Conservation (phyloP, 2,113 vertebrate genomes). For the Catagonus wagneri region DNA sequence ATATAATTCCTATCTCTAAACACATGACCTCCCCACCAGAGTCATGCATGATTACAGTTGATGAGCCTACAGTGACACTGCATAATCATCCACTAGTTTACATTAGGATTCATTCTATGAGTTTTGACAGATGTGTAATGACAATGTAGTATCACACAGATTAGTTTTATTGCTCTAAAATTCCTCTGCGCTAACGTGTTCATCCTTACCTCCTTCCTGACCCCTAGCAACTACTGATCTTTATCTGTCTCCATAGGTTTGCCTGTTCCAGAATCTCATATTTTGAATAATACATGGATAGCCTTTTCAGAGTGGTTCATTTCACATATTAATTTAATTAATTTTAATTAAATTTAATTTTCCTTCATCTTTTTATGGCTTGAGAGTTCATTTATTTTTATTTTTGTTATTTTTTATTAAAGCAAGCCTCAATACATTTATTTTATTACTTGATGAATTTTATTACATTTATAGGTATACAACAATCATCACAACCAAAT, state of each 20-base stretch:
- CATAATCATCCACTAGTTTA: not conserved
- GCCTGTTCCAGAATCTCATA: not conserved
- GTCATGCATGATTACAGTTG: not conserved
- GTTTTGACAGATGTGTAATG: not conserved
- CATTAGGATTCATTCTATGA: not conserved
- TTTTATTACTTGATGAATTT: no score
- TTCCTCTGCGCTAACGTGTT: not conserved
- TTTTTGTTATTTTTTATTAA: no score
- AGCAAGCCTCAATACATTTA: no score
- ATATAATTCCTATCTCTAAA: no score
- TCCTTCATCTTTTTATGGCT: not conserved
- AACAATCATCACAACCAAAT: no score
- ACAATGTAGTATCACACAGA: not conserved
- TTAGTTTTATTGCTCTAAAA: not conserved
- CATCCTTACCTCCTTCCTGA: fast-evolving
- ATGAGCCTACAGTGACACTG: not conserved
- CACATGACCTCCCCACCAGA: not conserved
- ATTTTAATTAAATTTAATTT: no score
- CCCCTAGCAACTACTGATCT: not conserved
- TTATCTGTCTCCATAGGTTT: not conserved
- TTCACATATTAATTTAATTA: not conserved
- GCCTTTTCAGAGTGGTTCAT: not conserved
- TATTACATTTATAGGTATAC: no score
- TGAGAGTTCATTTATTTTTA: not conserved
- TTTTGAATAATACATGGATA: not conserved